A percentile compares a stretch with the other conserved stretches of the same genome.
Conservation (phyloP, 2,888 invertebrate genomes). For the Melipona beecheii region DNA sequence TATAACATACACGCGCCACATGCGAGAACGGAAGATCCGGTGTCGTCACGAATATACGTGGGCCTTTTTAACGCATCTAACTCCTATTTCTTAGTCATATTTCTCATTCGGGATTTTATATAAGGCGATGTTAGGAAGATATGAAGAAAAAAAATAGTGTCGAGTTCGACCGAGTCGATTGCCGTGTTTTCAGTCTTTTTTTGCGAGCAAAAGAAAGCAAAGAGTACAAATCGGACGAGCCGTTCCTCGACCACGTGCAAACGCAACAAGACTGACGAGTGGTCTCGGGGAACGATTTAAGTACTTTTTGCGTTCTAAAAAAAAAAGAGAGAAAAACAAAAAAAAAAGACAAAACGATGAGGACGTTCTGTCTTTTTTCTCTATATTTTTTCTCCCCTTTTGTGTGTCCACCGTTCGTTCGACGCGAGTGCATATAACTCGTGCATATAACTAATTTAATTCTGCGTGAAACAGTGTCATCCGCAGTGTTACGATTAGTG, state of each 20-base stretch:
- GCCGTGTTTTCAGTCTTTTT: neutral
- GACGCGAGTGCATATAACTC: slow-evolving; percentile 55
- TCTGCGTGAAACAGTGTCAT: slow-evolving; percentile 42
- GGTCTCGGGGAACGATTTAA: slow-evolving; percentile 55
- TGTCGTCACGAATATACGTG: slow-evolving; percentile 69
- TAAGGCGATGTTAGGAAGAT: neutral
- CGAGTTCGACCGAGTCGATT: slow-evolving; percentile 2
- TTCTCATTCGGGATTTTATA: slow-evolving; percentile 50
- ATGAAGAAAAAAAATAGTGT: neutral
- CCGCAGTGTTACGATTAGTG: slow-evolving; percentile 61
- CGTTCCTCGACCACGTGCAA: slow-evolving; percentile 67
- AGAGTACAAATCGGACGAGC: slow-evolving; percentile 22
- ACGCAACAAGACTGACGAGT: slow-evolving; percentile 78
- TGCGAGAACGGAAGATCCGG: slow-evolving; percentile 59
- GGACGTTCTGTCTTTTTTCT: slow-evolving; percentile 4
- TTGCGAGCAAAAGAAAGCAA: neutral
- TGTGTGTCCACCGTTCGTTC: slow-evolving; percentile 43
- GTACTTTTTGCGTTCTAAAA: slow-evolving; percentile 35
- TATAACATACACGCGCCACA: slow-evolving; percentile 56
- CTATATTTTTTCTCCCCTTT: neutral
- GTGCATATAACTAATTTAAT: slow-evolving; percentile 60
- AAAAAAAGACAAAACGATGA: neutral
- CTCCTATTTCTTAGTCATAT: slow-evolving; percentile 61
- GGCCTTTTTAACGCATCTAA: slow-evolving; percentile 66
- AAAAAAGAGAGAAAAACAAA: no score